Conservation (phyloP, 2,888 invertebrate genomes). For the Nymphalis urticae region DNA sequence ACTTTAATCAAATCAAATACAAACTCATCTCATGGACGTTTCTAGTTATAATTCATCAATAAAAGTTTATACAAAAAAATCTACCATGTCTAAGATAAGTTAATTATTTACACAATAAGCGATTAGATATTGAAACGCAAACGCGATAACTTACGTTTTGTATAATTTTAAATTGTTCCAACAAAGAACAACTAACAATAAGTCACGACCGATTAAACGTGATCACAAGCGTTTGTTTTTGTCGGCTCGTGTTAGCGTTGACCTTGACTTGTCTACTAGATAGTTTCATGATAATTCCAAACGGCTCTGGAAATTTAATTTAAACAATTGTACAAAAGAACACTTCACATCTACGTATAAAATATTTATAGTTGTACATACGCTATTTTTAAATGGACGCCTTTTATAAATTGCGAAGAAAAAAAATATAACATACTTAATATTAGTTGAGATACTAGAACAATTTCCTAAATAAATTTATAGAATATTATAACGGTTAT, state of each 20-base stretch:
- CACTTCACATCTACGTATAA: no score
- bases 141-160: conserved; percentile 36
- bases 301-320: conserved; percentile 8
- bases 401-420: neutral
- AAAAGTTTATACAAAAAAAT: conserved; percentile 18
- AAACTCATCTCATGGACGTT: neutral
- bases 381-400: no score
- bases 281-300: conserved; percentile 25
- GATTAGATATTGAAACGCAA: conserved; percentile 36
- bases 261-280: conserved; percentile 54
- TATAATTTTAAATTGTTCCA: conserved; percentile 39
- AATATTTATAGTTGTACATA: no score
- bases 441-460: neutral
- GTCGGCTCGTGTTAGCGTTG: conserved; percentile 48
- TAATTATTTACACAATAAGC: conserved; percentile 36
- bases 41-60: neutral
- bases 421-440: neutral
- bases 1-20: neutral
- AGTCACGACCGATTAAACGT: conserved; percentile 51
- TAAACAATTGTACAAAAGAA: neutral
- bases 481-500: conserved; percentile 44
- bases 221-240: conserved; percentile 42
- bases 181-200: conserved; percentile 40
- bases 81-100: conserved; percentile 12
- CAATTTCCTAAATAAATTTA: neutral